These are phyloP conservation scores for Boloria selene DNA, from an alignment of 2,888 invertebrate species.

Conservation along the genomic window DNA sequence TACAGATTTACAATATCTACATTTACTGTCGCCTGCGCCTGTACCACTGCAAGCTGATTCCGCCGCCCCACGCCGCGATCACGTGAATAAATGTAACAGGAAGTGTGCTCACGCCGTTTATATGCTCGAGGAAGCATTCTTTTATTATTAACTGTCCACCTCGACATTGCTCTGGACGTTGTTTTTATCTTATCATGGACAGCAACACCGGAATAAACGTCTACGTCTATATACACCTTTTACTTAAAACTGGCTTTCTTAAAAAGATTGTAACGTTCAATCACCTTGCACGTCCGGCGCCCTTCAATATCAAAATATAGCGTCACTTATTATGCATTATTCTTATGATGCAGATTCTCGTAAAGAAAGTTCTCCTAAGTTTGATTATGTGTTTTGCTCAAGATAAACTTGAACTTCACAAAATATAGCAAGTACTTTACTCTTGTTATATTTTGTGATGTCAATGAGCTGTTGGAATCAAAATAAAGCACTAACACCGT, in stretches of 20 bases:
- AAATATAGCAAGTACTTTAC: too few relatives aligned
- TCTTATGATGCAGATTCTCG: too few relatives aligned
- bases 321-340: too few relatives aligned
- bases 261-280: too few relatives aligned
- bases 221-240: not conserved
- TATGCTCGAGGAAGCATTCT: conserved; percentile 15
- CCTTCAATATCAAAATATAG: too few relatives aligned
- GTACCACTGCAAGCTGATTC: conserved; percentile 18
- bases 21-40: conserved; percentile 50
- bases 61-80: conserved; percentile 28
- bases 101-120: conserved; percentile 31
- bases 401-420: too few relatives aligned
- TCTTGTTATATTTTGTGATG: too few relatives aligned
- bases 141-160: not conserved
- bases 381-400: too few relatives aligned
- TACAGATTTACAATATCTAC: conserved; percentile 51
- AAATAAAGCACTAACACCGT: not conserved
- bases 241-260: not conserved
- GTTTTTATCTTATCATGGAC: not conserved
- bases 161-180: not conserved
- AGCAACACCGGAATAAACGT: not conserved
- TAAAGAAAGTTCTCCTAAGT: too few relatives aligned
- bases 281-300: too few relatives aligned
- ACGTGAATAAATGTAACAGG: conserved; percentile 40
- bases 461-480: too few relatives aligned